A percentile compares a stretch with the other conserved stretches of the same genome.
phyloP scores from a whole-genome alignment of 2,113 vertebrate genomes.

The Cochlearius cochlearius region DNA sequence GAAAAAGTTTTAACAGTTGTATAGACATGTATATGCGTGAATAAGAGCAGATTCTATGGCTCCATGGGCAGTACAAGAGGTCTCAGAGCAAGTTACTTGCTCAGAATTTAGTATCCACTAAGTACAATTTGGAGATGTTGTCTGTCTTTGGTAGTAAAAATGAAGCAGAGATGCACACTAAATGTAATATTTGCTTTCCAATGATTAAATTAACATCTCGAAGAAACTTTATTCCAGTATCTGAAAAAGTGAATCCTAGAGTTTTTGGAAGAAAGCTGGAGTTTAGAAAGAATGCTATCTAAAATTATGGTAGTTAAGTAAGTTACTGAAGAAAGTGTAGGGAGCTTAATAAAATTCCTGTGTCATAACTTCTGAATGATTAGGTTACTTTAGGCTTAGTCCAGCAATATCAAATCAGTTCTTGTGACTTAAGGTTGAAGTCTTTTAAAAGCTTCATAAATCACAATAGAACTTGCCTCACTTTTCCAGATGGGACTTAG shows the following conservation, averaged over 20 bases:
- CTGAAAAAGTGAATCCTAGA: neutral
- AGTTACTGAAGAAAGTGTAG: neutral
- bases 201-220: neutral
- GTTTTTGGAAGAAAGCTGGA: neutral
- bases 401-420: neutral
- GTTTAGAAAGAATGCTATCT: neutral
- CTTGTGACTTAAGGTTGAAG: neutral
- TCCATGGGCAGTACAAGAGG: neutral
- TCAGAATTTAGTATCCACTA: neutral
- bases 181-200: neutral
- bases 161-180: neutral
- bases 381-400: neutral
- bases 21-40: neutral
- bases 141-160: neutral
- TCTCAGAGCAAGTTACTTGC: neutral
- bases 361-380: neutral
- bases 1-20: neutral
- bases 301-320: neutral
- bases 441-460: neutral
- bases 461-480: neutral
- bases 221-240: neutral
- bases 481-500: neutral
- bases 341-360: neutral
- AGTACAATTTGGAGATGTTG: neutral
- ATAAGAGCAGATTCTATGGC: neutral